Evolutionary conservation across 2,888 invertebrate genomes (phyloP).

Genomic region (Rhyacophila evoluta): DNA sequence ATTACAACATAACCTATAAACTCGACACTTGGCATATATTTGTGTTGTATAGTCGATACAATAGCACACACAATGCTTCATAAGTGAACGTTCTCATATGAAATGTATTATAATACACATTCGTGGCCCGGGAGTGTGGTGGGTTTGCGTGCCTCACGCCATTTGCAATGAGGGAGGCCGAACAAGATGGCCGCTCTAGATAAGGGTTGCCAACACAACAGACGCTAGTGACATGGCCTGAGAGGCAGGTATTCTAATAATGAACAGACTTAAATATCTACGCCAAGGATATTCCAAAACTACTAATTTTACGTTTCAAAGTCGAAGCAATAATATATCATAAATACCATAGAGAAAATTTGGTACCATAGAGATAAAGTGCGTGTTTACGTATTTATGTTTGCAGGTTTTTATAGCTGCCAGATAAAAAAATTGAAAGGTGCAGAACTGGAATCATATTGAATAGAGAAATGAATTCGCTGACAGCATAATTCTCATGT

Average conservation of each 20-base stretch:
- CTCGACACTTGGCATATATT: not conserved
- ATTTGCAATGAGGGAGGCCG: constrained; percentile 8
- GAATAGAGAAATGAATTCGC: too few relatives aligned
- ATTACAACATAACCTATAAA: not conserved
- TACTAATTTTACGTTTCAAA: too few relatives aligned
- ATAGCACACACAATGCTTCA: not conserved
- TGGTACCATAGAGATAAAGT: too few relatives aligned
- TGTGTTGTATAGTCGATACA: constrained; percentile 4
- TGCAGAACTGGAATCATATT: too few relatives aligned
- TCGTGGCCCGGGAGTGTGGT: not conserved
- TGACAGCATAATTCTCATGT: too few relatives aligned
- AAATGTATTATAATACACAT: constrained; percentile 5
- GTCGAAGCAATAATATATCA: too few relatives aligned
- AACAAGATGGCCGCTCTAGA: constrained; percentile 5
- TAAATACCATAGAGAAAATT: too few relatives aligned
- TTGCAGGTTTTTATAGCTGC: too few relatives aligned
- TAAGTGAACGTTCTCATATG: not conserved
- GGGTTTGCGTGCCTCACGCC: constrained; percentile 12
- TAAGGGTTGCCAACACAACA: constrained; percentile 24
- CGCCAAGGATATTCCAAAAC: too few relatives aligned
- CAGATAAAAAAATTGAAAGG: too few relatives aligned
- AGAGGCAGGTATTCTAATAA: not conserved
- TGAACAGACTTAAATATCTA: not conserved
- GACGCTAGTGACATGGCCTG: not conserved
- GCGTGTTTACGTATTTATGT: too few relatives aligned